These are phyloP conservation scores for Dryas iulia DNA, from an alignment of 1,140 invertebrate genomes.

Conservation along the genomic window DNA sequence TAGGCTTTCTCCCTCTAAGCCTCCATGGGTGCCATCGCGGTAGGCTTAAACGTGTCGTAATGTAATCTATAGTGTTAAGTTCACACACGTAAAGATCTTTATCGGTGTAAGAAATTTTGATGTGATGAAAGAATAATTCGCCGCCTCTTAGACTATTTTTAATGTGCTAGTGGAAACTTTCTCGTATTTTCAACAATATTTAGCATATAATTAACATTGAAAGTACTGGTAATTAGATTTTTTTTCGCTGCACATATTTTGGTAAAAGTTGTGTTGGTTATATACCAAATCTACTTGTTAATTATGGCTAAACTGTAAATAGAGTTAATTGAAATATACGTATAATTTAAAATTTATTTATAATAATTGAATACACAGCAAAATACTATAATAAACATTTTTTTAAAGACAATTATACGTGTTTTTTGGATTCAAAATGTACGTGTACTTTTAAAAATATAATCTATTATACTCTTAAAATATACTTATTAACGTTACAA, in stretches of 20 bases:
- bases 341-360: too few relatives aligned
- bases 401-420: too few relatives aligned
- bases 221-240: not conserved
- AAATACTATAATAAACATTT: too few relatives aligned
- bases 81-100: slow-evolving; percentile 33
- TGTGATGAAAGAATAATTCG: slow-evolving; percentile 29
- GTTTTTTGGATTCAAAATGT: too few relatives aligned
- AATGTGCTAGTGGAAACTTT: slow-evolving; percentile 21
- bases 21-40: slow-evolving; percentile 37
- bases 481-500: too few relatives aligned
- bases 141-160: slow-evolving; percentile 23
- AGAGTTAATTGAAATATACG: too few relatives aligned
- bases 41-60: slow-evolving; percentile 25
- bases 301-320: too few relatives aligned
- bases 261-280: not conserved
- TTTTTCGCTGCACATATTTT: not conserved
- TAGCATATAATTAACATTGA: slow-evolving; percentile 8
- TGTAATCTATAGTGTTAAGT: slow-evolving; percentile 22
- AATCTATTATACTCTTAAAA: too few relatives aligned
- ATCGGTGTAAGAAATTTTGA: slow-evolving; percentile 24
- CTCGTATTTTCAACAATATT: slow-evolving; percentile 5
- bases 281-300: not conserved
- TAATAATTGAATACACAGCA: too few relatives aligned
- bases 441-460: too few relatives aligned
- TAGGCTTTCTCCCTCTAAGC: slow-evolving; percentile 41